These are phyloP conservation scores for Salvelinus sp. DNA, from an alignment of 2,113 vertebrate species.

Conservation along the genomic window DNA sequence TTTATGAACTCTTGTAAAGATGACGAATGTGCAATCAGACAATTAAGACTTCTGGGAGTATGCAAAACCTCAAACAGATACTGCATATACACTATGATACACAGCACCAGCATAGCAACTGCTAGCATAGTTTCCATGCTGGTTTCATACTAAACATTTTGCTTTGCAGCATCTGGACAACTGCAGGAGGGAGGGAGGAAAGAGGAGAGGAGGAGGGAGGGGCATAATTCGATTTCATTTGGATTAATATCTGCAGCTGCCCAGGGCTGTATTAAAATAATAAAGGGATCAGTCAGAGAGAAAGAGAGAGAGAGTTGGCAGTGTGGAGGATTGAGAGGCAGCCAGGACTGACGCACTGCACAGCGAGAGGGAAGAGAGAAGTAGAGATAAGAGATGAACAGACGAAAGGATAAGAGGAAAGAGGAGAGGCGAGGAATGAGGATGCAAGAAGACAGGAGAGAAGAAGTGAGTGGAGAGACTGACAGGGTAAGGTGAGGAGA, in stretches of 20 bases:
- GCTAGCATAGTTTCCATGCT: conserved; percentile 5
- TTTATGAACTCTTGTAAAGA: conserved; percentile 55
- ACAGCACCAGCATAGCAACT: conserved; percentile 7
- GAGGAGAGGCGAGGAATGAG: too few relatives aligned
- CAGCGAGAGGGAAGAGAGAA: not conserved
- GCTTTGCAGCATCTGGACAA: conserved; percentile 18
- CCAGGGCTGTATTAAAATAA: conserved; percentile 12
- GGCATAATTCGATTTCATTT: not conserved
- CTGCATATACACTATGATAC: not conserved
- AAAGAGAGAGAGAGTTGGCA: conserved; percentile 14
- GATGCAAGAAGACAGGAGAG: not conserved
- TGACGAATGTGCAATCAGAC: conserved; percentile 46
- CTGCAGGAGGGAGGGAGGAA: not conserved
- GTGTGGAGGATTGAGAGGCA: not conserved
- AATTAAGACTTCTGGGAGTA: conserved; percentile 42
- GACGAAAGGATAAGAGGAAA: not conserved
- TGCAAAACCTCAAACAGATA: conserved; percentile 9
- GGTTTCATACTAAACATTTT: conserved; percentile 31
- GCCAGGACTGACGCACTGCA: not conserved
- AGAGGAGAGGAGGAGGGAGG: not conserved
- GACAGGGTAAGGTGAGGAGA: not conserved
- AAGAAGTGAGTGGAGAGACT: not conserved
- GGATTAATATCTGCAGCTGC: conserved; percentile 26
- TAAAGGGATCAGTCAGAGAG: conserved; percentile 9
- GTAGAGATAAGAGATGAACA: conserved; percentile 1